Evolutionary conservation across 1,140 invertebrate species (phyloP), one percentile per base, ranked within the genome.

Genomic region (Tenebrio molitor): DNA sequence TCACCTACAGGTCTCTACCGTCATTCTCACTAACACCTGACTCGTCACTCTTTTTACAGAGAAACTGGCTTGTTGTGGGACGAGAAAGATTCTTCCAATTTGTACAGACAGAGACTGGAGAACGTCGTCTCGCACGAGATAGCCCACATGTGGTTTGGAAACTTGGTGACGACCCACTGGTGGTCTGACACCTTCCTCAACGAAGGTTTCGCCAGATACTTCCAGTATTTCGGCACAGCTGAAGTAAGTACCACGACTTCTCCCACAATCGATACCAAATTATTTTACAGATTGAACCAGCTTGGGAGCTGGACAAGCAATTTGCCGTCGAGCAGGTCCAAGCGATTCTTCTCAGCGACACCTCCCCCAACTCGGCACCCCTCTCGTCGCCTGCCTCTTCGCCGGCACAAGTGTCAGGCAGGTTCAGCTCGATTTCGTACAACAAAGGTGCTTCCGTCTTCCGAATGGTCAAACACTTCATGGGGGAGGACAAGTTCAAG

Each of bases 1-100:
- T 97, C 12, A 97, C 94, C 0, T 98, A 94, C 83, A 89, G 91
- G 93, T 91, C 25, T n/a, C n/a, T n/a, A n/a, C n/a, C n/a, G n/a
- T 50, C 21, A 53, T 17, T 14, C n/a, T n/a, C n/a, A 33, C 0
- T 15, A 2, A 2, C 29, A 33, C 6, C 33, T 63, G 29, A n/a
- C n/a, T n/a, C n/a, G n/a, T n/a, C n/a, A n/a, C 1, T 2, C 4
- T 16, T 5, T 4, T 84, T 80, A 36, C 69, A 88, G 89, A 66
- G 89, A 91, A 76, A 85, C 83, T 2, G 84, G 84, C 25, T 77
- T 91, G 4, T 82, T 91, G 71, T 87, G 85, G 15, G 78, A 88
- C 21, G 75, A 81, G 12, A 71, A 77, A 0, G 80, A 87, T 85
- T 62, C 68, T 8, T 53, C 44, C 0, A 69, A 69, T 16, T 12